Base-by-base conservation (phyloP, 2,797 vertebrate genomes). In the Poeciliopsis gracilis region DNA sequence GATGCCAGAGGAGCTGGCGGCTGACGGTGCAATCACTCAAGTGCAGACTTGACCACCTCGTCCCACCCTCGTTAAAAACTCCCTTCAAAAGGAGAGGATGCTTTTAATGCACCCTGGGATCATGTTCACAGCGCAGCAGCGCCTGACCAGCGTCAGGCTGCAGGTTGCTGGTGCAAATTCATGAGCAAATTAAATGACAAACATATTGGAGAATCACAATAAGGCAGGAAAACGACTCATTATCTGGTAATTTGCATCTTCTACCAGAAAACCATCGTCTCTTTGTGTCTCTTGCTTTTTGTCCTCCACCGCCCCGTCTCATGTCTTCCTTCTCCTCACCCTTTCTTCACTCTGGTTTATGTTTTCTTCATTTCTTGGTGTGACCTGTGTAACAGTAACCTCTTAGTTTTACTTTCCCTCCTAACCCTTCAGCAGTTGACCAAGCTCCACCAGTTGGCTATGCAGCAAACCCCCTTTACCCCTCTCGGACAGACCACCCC, bases 391-490 rank as follows among this genome's bases (percentile, higher is more conserved):
- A 95, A 96, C 90, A 96, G 98, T 98, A 97, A 99, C 97, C 97
- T 98, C 97, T 98, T 98, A 98, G 98, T 95, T 99, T 96, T 98
- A 96, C 95, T 98, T 97, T 99, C 97, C 97, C 98, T 98, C 97
- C 97, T 96, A 96, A 97, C 97, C 97, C 97, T 93, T 96, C 97
- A 98, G 97, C 97, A 98, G 97, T 97, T 98, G 97, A 98, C 97
- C 97, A 98, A 98, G 97, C 97, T 98, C 97, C 97, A 98, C 97
- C 98, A 98, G 97, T 96, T 98, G 97, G 97, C 97, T 97, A 97
- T 98, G 97, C 97, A 98, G 97, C 97, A 98, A 97, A 97, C 97
- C 97, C 97, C 97, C 93, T 98, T 98, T 98, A 97, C 96, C 97
- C 97, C 97, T 96, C 97, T 98, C 91, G 97, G 97, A 98, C 97